Evolutionary conservation across 2,113 vertebrate genomes (phyloP), one percentile per base, ranked within the genome.

Genomic region (Baryphthengus martii): DNA sequence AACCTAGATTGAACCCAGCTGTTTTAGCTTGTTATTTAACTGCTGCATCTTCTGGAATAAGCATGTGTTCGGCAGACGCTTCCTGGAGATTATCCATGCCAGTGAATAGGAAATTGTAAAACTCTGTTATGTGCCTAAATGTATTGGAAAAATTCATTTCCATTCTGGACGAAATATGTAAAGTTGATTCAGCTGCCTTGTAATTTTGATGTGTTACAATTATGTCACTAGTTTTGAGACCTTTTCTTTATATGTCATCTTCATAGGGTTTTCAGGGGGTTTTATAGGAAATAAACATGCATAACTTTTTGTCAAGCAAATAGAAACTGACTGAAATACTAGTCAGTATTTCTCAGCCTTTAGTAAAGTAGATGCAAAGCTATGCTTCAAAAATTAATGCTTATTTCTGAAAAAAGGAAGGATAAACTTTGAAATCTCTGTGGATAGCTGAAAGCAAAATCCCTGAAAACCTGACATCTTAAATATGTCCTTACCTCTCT

Each of bases 1-100:
- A 95, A 95, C 96, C 96, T 92, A 95, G 92, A 96, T 84, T 95
- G 94, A 95, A 96, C 95, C 90, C 95, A 97, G 92, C 90, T 95
- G 95, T 92, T 86, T 95, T 92, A 95, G 68, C 72, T 80, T 95
- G 90, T 96, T 97, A 92, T 74, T 96, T 94, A 96, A 95, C 77
- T 94, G 80, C 93, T 72, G 80, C 80, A 92, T 84, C 65, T 97
- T 92, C 93, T 94, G 73, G 33, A 95, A 89, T 85, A 90, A 93
- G 84, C 79, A 73, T 94, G 75, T 86, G 77, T 82, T 88, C 3
- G 0, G 42, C 47, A 81, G 35, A 71, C 71, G 83, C 88, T 95
- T 95, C 83, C 83, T 95, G 65, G 52, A 85, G 94, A 92, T 96
- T 90, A 92, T 95, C 90, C 3, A 3, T 92, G 39, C n/a, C n/a